Percentiles rank a stretch among this genome's conserved stretches.
These are phyloP conservation scores for Dasypus novemcinctus DNA, from an alignment of 2,113 vertebrate genomes.

Conservation along the genomic window DNA sequence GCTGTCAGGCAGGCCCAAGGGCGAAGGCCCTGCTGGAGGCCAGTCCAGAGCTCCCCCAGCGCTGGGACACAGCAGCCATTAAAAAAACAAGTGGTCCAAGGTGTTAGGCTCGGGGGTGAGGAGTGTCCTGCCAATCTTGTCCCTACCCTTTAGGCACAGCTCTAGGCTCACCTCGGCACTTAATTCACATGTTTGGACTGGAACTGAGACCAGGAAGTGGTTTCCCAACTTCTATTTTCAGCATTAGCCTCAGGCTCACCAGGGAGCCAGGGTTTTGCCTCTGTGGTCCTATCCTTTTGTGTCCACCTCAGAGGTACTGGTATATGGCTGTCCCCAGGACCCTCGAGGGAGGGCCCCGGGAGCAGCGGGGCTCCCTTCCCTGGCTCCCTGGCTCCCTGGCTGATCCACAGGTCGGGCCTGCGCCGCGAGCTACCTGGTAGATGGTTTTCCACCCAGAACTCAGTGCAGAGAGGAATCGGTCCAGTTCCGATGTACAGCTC, in stretches of 20 bases:
- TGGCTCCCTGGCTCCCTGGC: no score
- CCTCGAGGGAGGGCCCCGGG: neutral
- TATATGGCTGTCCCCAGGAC: neutral
- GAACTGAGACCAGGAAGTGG: neutral
- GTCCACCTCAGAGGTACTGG: neutral
- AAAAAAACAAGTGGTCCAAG: no score
- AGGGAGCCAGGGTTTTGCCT: neutral
- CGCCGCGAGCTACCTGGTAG: slow-evolving; percentile 87
- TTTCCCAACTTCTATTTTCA: neutral
- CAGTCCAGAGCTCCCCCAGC: neutral
- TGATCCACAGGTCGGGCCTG: neutral
- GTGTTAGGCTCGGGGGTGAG: neutral
- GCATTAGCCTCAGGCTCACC: neutral
- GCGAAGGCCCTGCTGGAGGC: no score
- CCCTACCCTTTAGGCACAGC: neutral
- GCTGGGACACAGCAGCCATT: neutral
- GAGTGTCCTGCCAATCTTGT: neutral
- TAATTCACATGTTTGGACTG: no score
- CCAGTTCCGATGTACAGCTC: slow-evolving; percentile 91
- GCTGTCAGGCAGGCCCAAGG: neutral
- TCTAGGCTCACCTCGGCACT: neutral
- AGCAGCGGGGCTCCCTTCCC: neutral
- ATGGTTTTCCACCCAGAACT: slow-evolving; percentile 86
- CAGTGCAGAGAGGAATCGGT: slow-evolving; percentile 89
- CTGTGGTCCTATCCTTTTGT: neutral